phyloP scores from a whole-genome alignment of 1,140 invertebrate species.

The Aphidius ervi region DNA sequence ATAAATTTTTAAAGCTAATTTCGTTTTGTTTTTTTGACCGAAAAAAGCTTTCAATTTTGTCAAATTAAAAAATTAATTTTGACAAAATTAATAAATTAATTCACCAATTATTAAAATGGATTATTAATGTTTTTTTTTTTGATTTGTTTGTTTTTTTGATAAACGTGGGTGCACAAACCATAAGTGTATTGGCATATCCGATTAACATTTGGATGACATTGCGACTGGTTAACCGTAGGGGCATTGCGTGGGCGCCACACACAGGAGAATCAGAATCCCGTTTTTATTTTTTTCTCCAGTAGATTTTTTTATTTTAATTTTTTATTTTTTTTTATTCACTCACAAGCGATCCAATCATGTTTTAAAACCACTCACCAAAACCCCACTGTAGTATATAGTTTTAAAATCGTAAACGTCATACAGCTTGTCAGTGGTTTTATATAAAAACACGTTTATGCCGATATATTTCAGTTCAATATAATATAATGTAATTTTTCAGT shows the following conservation, averaged over 20 bases:
- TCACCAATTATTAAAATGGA: too few species aligned
- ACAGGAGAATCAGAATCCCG: constrained; percentile 5
- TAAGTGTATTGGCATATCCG: constrained; percentile 1
- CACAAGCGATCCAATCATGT: constrained; percentile 7
- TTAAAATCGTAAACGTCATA: constrained; percentile 13
- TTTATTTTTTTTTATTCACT: constrained; percentile 6
- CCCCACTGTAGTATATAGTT: not conserved
- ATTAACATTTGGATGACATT: constrained; percentile 15
- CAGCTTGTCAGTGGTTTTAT: constrained; percentile 6
- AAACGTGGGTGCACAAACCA: too few species aligned
- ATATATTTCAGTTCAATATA: constrained; percentile 4
- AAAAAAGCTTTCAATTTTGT: too few species aligned
- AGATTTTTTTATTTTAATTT: not conserved
- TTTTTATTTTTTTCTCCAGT: not conserved
- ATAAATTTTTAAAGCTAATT: too few species aligned
- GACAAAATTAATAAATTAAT: too few species aligned
- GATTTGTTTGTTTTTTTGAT: too few species aligned
- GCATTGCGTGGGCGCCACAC: constrained; percentile 10
- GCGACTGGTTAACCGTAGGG: not conserved
- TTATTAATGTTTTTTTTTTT: too few species aligned
- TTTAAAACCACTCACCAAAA: constrained; percentile 15
- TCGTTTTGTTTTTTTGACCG: too few species aligned
- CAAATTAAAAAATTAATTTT: too few species aligned
- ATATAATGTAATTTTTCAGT: not conserved
- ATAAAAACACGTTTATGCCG: not conserved